phyloP scores from a whole-genome alignment of 2,113 vertebrate genomes.

The Pollachius pollachius region DNA sequence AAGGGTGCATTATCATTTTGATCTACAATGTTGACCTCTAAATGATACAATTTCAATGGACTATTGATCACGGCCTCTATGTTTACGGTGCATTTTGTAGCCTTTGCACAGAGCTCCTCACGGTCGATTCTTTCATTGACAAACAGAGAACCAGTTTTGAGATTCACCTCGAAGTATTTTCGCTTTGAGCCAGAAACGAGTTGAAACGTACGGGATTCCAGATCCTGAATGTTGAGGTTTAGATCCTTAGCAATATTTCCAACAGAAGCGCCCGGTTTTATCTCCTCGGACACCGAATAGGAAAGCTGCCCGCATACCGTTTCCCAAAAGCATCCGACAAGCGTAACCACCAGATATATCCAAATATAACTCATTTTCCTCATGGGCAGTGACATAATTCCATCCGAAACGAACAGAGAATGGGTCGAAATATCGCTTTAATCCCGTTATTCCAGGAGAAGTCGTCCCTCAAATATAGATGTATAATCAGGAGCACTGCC shows the following conservation, averaged over 20 bases:
- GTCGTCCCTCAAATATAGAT: too few species aligned
- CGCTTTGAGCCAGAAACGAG: constrained; percentile 53
- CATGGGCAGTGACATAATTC: too few species aligned
- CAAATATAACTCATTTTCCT: too few species aligned
- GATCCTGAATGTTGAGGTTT: constrained; percentile 40
- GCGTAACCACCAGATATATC: constrained; percentile 23
- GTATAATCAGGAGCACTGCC: too few species aligned
- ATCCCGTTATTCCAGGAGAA: too few species aligned
- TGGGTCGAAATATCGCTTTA: too few species aligned
- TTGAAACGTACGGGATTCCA: constrained; percentile 53
- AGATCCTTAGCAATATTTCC: constrained; percentile 60
- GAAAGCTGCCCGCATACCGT: constrained; percentile 25
- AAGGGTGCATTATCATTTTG: constrained; percentile 67
- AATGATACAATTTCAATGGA: constrained; percentile 66
- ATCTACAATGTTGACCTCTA: constrained; percentile 64
- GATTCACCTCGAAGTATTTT: constrained; percentile 63
- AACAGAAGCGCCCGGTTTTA: constrained; percentile 40
- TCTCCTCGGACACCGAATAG: constrained; percentile 47
- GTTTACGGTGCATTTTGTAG: constrained; percentile 56
- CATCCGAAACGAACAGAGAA: too few species aligned
- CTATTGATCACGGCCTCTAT: constrained; percentile 72
- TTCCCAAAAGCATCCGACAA: constrained; percentile 43
- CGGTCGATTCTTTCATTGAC: constrained; percentile 49
- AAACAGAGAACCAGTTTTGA: constrained; percentile 62
- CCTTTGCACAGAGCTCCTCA: constrained; percentile 67